Conservation (phyloP, 2,113 vertebrate genomes). For the Clarias macrocephalus region DNA sequence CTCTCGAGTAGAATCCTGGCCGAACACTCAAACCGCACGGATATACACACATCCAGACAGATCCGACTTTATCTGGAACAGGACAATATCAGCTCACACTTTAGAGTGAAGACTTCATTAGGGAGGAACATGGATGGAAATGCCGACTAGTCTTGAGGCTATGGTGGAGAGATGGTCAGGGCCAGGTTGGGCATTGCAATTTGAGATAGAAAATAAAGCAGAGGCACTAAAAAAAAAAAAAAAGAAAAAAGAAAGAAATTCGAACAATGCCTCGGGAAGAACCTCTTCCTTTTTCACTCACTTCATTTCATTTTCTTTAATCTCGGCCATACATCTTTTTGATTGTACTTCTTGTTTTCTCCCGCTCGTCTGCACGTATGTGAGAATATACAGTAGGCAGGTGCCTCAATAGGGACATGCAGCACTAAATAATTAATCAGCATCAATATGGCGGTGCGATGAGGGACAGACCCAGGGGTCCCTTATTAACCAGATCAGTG, state of each 20-base stretch:
- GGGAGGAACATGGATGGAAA: background rate
- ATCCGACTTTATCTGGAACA: background rate
- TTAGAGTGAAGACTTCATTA: conserved; percentile 14
- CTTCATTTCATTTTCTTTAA: background rate
- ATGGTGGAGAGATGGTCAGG: background rate
- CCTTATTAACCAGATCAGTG: conserved; percentile 52
- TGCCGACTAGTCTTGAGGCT: background rate
- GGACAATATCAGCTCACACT: background rate
- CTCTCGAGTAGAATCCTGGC: background rate
- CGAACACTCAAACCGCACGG: background rate
- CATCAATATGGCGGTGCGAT: conserved; percentile 38
- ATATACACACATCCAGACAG: background rate
- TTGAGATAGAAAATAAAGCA: background rate
- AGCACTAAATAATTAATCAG: conserved; percentile 52
- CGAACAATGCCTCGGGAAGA: background rate
- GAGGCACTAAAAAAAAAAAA: background rate
- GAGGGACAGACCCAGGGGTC: conserved; percentile 45
- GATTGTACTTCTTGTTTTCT: conserved; percentile 9
- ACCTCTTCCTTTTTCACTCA: background rate
- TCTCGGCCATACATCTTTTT: background rate
- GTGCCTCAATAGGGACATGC: conserved; percentile 32
- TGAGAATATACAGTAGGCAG: conserved; percentile 9
- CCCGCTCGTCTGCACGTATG: conserved; percentile 20
- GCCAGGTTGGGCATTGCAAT: background rate
- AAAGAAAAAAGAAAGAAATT: background rate